Base-by-base conservation (phyloP, 2,888 invertebrate species). In the Uloborus plumipes region DNA sequence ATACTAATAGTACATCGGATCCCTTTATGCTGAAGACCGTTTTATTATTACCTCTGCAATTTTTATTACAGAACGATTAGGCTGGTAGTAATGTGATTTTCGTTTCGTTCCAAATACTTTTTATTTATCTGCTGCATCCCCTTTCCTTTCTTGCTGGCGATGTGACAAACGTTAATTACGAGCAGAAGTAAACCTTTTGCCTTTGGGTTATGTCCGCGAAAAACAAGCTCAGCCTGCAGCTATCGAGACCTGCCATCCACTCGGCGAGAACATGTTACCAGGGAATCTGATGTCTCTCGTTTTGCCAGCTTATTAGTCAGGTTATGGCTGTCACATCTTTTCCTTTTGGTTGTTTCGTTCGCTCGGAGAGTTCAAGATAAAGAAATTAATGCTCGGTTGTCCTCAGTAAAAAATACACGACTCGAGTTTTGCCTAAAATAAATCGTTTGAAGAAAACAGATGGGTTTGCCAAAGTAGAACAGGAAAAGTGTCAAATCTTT, bases 131-230 rank as follows among this genome's bases (percentile, higher is more conserved):
- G 14, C 15, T 62, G 50, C 50, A 47, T 49, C 53, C 50, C 65
- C 47, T 47, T n/a, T 15, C 59, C 65, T 70, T 65, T 22, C 49
- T 61, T 18, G 22, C 20, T 69, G 55, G 65, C 55, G 50, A 62
- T 69, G 79, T 80, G 79, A 80, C 79, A 80, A 80, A 80, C 67
- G 73, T 73, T 73, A 80, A 80, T 80, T 80, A 73, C 20, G 22
- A 58, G 14, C 66, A 51, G 79, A 80, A 80, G 73, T 69, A 80
- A 73, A 73, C 73, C 64, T 69, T 39, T 64, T 50, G 70, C 77
- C 79, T 50, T 26, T n/a, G 58, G 69, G 72, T 20, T 55, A 31
- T 26, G 58, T 51, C 18, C 39, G 39, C n/a, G 22, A 49, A 73
- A 80, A 80, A 80, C 79, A 69, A 73, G 79, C 79, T 73, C 64